phyloP scores from a whole-genome alignment of 2,888 invertebrate genomes.

The Cryptus viduatorius region DNA sequence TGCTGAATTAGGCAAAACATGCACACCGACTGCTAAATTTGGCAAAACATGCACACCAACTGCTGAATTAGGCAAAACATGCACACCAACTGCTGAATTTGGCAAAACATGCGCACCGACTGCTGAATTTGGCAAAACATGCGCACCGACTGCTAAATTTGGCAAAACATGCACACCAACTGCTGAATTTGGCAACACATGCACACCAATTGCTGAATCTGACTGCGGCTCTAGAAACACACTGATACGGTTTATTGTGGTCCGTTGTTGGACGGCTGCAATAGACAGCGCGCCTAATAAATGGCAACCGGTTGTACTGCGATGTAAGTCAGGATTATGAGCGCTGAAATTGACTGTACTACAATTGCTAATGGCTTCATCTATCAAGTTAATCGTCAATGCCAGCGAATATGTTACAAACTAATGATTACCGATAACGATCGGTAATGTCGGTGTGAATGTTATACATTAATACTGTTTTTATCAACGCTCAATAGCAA shows the following conservation, averaged over 20 bases:
- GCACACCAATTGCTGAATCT: neutral
- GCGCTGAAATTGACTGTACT: neutral
- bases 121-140: neutral
- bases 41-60: too few relatives aligned
- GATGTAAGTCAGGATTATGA: slow-evolving; percentile 4
- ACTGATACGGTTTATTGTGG: neutral
- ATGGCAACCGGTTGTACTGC: slow-evolving; percentile 31
- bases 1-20: neutral
- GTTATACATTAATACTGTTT: neutral
- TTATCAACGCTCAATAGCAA: neutral
- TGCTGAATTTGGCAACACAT: neutral
- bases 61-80: neutral
- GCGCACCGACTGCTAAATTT: neutral
- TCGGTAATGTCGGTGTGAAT: neutral
- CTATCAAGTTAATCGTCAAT: neutral
- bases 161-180: too few relatives aligned
- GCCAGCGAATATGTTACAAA: neutral
- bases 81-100: neutral
- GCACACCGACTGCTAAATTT: neutral
- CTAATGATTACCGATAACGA: neutral
- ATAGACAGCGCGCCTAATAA: slow-evolving; percentile 20
- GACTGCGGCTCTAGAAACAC: neutral
- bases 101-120: too few relatives aligned
- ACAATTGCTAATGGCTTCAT: neutral
- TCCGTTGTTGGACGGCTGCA: neutral